Conservation (phyloP, 2,888 invertebrate species). For the Steromphala cineraria region DNA sequence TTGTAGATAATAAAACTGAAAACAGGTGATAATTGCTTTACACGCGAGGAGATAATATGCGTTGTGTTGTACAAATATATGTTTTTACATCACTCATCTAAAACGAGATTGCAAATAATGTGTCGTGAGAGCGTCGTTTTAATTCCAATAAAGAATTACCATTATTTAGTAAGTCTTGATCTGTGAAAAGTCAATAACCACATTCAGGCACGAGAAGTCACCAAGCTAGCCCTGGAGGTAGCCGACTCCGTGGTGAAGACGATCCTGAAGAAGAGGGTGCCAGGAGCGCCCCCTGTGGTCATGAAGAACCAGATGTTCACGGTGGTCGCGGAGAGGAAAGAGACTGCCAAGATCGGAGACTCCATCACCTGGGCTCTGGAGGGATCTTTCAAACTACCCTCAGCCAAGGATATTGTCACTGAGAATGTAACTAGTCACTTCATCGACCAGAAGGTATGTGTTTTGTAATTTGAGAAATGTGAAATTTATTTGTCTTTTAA, state of each 20-base stretch:
- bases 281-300: conserved; percentile 49
- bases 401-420: conserved; percentile 36
- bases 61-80: no score
- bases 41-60: no score
- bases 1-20: no score
- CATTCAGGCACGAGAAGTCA: conserved; percentile 47
- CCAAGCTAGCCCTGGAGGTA: conserved; percentile 48
- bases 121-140: no score
- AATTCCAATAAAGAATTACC: no score
- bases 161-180: no score
- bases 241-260: conserved; percentile 49
- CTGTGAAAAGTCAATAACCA: no score
- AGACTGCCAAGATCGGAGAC: conserved; percentile 43
- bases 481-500: no score
- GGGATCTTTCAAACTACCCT: conserved; percentile 49
- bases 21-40: no score
- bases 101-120: no score
- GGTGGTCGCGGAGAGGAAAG: conserved; percentile 46
- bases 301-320: conserved; percentile 46
- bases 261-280: conserved; percentile 47
- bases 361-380: conserved; percentile 31
- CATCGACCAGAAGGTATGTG: conserved; percentile 41
- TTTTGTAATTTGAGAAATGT: no score
- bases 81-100: no score
- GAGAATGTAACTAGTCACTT: conserved; percentile 30